phyloP scores from a whole-genome alignment of 1,140 invertebrate genomes.

The Spodoptera litura region DNA sequence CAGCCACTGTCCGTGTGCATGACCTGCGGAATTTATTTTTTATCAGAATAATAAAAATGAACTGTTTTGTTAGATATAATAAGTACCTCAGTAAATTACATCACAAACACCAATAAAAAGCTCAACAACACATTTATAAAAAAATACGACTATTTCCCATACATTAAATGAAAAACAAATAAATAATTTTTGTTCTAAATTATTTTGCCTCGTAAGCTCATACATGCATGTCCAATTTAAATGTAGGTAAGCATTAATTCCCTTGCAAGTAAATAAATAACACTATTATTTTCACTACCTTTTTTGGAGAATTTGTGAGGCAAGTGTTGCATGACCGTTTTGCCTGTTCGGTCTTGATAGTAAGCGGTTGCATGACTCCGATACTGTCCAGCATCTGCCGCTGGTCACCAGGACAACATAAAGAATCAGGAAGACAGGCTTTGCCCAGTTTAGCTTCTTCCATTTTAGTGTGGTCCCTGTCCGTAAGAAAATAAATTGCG shows the following conservation, averaged over 20 bases:
- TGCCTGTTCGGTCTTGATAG: constrained; percentile 83
- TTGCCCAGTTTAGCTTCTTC: constrained; percentile 77
- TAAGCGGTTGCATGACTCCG: constrained; percentile 78
- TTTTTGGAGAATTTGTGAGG: constrained; percentile 80
- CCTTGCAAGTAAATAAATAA: constrained; percentile 13
- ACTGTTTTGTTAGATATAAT: not conserved
- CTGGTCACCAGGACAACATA: constrained; percentile 76
- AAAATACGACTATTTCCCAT: too few relatives aligned
- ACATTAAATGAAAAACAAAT: too few relatives aligned
- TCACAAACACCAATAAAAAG: constrained; percentile 1
- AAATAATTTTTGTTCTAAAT: too few relatives aligned
- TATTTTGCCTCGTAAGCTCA: too few relatives aligned
- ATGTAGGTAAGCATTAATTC: too few relatives aligned
- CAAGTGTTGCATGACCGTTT: constrained; percentile 81
- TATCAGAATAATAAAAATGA: not conserved
- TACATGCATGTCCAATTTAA: too few relatives aligned
- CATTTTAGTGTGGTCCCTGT: constrained; percentile 78
- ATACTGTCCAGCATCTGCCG: constrained; percentile 68
- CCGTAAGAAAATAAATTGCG: constrained; percentile 19
- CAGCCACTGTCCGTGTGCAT: constrained; percentile 81
- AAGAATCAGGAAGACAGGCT: constrained; percentile 69
- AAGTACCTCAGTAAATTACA: not conserved
- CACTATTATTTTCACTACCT: constrained; percentile 59
- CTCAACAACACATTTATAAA: too few relatives aligned
- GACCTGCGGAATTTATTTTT: constrained; percentile 56